Conservation (phyloP, 2,113 vertebrate species). For the Hippolais icterina region DNA sequence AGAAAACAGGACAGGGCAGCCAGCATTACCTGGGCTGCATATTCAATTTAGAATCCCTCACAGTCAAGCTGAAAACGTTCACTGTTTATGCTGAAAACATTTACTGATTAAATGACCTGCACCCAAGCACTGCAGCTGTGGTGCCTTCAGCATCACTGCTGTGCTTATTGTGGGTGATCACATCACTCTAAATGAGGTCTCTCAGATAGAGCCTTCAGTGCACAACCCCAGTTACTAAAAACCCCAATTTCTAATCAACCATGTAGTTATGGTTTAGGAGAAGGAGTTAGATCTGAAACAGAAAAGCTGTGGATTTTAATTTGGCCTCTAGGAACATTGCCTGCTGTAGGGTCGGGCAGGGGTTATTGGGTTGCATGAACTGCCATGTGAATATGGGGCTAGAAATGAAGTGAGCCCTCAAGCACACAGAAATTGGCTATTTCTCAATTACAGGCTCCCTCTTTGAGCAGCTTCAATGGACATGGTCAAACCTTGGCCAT, state of each 20-base stretch:
- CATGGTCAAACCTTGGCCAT: neutral
- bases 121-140: neutral
- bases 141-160: neutral
- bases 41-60: neutral
- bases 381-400: neutral
- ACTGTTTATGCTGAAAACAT: neutral
- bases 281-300: neutral
- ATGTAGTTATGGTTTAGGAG: neutral
- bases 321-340: neutral
- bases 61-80: neutral
- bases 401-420: neutral
- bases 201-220: neutral
- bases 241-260: neutral
- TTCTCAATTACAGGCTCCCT: neutral
- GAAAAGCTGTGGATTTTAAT: neutral
- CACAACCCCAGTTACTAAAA: neutral
- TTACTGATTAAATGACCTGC: neutral
- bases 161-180: rapidly evolving
- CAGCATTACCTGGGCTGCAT: neutral
- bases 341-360: neutral
- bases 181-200: neutral
- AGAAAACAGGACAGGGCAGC: neutral
- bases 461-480: neutral
- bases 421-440: neutral
- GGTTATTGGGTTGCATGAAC: neutral